Evolutionary conservation across 2,888 invertebrate species (phyloP).

Genomic region (Pseudeuparius sepicola): DNA sequence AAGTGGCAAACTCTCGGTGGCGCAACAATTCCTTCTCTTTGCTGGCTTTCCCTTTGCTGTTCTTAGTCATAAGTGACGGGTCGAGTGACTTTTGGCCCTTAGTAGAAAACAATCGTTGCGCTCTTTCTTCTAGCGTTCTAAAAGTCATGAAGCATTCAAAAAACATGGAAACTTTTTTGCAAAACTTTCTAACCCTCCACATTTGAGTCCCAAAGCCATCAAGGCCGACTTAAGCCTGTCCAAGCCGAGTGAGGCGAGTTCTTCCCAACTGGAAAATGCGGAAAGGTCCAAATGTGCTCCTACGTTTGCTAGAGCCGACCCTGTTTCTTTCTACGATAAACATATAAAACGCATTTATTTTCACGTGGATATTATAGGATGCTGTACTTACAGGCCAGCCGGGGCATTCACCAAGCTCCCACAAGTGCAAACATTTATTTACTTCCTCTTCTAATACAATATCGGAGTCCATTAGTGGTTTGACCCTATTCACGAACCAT

Average conservation of each 20-base stretch:
- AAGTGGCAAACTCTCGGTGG: slow-evolving; percentile 75
- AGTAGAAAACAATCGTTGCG: slow-evolving; percentile 89
- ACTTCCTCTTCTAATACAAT: slow-evolving; percentile 68
- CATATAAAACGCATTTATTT: too few species aligned
- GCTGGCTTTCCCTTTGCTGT: slow-evolving; percentile 61
- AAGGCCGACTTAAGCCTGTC: slow-evolving; percentile 96
- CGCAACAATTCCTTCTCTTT: slow-evolving; percentile 55
- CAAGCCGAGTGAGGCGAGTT: slow-evolving; percentile 90
- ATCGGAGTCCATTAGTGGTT: slow-evolving; percentile 76
- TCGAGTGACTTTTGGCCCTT: slow-evolving; percentile 92
- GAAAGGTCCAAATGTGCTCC: slow-evolving; percentile 98
- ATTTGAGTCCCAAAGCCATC: slow-evolving; percentile 93
- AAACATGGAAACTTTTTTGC: too few species aligned
- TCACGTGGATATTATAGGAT: too few species aligned
- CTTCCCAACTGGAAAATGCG: slow-evolving; percentile 94
- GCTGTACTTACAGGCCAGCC: slow-evolving; percentile 74
- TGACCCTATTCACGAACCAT: slow-evolving; percentile 72
- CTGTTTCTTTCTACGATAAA: slow-evolving; percentile 70
- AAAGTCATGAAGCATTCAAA: too few species aligned
- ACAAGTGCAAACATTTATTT: slow-evolving; percentile 74
- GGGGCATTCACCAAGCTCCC: slow-evolving; percentile 82
- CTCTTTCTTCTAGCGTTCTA: slow-evolving; percentile 89
- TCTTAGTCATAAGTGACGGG: slow-evolving; percentile 83
- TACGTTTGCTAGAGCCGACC: slow-evolving; percentile 84
- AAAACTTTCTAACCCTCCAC: too few species aligned